These are phyloP conservation scores for Hormaphis cornu DNA, from an alignment of 1,140 invertebrate genomes.

Conservation along the genomic window DNA sequence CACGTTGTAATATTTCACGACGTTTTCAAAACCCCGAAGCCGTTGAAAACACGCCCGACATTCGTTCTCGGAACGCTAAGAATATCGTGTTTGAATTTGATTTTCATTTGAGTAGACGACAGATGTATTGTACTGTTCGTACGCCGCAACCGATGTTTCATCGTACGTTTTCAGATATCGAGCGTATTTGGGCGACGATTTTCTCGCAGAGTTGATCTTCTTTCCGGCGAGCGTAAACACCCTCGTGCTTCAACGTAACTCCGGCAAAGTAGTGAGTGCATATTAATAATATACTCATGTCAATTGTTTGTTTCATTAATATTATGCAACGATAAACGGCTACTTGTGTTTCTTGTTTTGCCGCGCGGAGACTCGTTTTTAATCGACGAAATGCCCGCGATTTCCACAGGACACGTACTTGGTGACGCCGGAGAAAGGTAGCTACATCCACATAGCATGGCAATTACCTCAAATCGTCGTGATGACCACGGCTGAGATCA, in stretches of 20 bases:
- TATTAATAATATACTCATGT: not conserved
- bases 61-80: too few species aligned
- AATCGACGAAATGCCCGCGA: too few species aligned
- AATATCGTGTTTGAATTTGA: too few species aligned
- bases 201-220: not conserved
- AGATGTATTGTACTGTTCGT: too few species aligned
- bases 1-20: too few species aligned
- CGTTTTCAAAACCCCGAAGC: too few species aligned
- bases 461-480: constrained; percentile 56
- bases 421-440: not conserved
- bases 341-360: not conserved
- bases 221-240: constrained; percentile 9
- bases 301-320: not conserved
- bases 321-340: not conserved
- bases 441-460: constrained; percentile 48
- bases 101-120: too few species aligned
- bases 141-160: too few species aligned
- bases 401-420: not conserved
- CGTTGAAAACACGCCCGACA: too few species aligned
- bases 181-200: not conserved
- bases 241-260: not conserved
- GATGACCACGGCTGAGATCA: constrained; percentile 54
- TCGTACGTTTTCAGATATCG: constrained; percentile 21
- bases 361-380: not conserved
- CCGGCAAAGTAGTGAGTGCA: not conserved